These are phyloP conservation scores for Zosterops lateralis DNA, from an alignment of 2,113 vertebrate species.

Conservation along the genomic window DNA sequence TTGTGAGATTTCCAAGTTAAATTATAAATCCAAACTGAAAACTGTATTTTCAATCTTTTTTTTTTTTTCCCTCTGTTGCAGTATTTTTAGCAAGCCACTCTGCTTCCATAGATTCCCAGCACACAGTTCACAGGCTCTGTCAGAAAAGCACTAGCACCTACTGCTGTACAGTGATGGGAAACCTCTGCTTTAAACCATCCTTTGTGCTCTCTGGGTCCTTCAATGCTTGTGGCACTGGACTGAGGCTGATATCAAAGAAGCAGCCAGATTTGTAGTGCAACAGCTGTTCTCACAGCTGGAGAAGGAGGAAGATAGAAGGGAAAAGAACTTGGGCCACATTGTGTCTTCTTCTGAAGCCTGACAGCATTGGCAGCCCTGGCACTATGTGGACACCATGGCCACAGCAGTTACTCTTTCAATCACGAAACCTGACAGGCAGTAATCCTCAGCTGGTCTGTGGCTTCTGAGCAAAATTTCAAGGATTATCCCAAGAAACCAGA, in stretches of 20 bases:
- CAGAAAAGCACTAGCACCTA: background rate
- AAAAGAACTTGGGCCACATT: background rate
- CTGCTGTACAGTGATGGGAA: background rate
- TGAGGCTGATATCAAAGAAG: background rate
- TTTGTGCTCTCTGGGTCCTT: too few species aligned
- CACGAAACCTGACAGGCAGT: rapidly evolving
- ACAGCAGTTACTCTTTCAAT: background rate
- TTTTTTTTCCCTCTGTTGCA: too few species aligned
- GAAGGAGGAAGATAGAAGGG: background rate
- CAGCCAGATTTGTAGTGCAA: background rate
- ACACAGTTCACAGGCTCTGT: background rate
- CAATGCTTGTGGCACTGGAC: rapidly evolving
- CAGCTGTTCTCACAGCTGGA: background rate
- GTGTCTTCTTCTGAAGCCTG: rapidly evolving
- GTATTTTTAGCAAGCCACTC: background rate
- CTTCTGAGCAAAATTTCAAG: background rate
- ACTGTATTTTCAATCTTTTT: background rate
- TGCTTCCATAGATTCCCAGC: background rate
- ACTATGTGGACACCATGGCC: background rate
- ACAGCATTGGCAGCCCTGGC: rapidly evolving
- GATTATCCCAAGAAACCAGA: background rate
- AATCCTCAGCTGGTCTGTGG: too few species aligned
- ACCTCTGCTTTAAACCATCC: background rate
- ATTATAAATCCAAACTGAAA: background rate
- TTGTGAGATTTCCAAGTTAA: background rate